A percentile compares a stretch with the other conserved stretches of the same genome.
Evolutionary conservation across 2,888 invertebrate species (phyloP).

Genomic region (Pteria penguin): DNA sequence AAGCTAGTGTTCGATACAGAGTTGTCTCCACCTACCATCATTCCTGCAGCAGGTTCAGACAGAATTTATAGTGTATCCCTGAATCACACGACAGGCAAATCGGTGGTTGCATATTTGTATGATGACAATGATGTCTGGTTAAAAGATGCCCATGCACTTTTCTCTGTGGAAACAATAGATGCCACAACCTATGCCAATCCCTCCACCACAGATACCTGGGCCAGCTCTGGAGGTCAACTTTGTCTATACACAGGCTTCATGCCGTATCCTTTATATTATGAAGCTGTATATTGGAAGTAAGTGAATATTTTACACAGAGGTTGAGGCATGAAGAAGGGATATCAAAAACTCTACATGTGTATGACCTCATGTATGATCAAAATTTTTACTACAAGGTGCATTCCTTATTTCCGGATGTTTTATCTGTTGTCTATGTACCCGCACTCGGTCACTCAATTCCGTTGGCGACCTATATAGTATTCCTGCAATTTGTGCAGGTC

Average conservation of each 20-base stretch:
- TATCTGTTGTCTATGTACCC: too few relatives aligned
- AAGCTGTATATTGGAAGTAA: slow-evolving; percentile 30
- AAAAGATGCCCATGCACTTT: slow-evolving; percentile 6
- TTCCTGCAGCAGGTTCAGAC: slow-evolving; percentile 27
- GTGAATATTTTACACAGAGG: slow-evolving; percentile 7
- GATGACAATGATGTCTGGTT: slow-evolving; percentile 12
- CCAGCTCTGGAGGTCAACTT: slow-evolving; percentile 23
- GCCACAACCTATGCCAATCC: not conserved
- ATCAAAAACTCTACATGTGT: too few relatives aligned
- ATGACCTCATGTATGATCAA: too few relatives aligned
- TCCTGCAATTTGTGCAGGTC: too few relatives aligned
- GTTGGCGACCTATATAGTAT: too few relatives aligned
- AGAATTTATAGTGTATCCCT: slow-evolving; percentile 29
- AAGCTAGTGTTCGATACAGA: slow-evolving; percentile 16
- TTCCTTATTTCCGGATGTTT: too few relatives aligned
- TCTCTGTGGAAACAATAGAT: slow-evolving; percentile 19
- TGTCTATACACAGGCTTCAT: slow-evolving; percentile 34
- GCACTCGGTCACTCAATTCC: too few relatives aligned
- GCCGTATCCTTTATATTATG: slow-evolving; percentile 32
- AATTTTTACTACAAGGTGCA: too few relatives aligned
- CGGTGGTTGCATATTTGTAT: slow-evolving; percentile 29
- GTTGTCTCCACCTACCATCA: slow-evolving; percentile 12
- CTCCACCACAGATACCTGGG: slow-evolving; percentile 24
- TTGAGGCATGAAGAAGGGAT: too few relatives aligned
- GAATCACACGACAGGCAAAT: slow-evolving; percentile 25